Base-by-base conservation (phyloP, 2,797 vertebrate genomes). In the Oreonectes daqikongensis region DNA sequence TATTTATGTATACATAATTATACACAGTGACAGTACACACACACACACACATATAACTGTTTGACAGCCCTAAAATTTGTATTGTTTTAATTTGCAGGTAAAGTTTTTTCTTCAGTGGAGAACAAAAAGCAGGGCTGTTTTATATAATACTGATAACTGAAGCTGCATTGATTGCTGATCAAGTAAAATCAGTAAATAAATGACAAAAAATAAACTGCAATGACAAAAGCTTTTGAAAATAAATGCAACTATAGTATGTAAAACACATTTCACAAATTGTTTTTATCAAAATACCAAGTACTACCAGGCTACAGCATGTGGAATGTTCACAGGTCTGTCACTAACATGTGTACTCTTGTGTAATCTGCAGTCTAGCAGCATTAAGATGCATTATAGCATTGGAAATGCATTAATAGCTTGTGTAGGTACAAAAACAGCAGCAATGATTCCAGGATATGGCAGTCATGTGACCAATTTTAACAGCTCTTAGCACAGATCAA, bases 391-490 rank as follows among this genome's bases (percentile, higher is more conserved):
- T 32, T 24, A 28, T 32, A 35, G 46, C 9, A 20, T 63, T 26
- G 17, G 1, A 22, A 61, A 67, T 14, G 40, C 44, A 44, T 40
- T 69, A 14, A 66, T 32, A 46, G 11, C 55, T 2, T 28, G 17
- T n/a, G 69, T 26, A 67, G 28, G 20, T n/a, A 22, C 12, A 57
- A 20, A 78, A 79, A 82, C 78, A 82, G 50, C 59, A 22, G 10
- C 8, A 12, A 11, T 11, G 76, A 76, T 82, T 87, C 61, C 85
- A 86, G 82, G 71, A 81, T 22, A 15, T 42, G 2, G 57, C 71
- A 44, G 68, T 91, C 88, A 90, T 87, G 83, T 90, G 89, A 90
- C 78, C 28, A 48, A 38, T 72, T 63, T 76, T 84, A 79, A 79
- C 61, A 38, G 67, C 71, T 71, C 69, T 48, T 24, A 63, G 57